Evolutionary conservation across 2,113 vertebrate genomes (phyloP), one percentile per base, ranked within the genome.

Genomic region (Aspidoscelis tigris): DNA sequence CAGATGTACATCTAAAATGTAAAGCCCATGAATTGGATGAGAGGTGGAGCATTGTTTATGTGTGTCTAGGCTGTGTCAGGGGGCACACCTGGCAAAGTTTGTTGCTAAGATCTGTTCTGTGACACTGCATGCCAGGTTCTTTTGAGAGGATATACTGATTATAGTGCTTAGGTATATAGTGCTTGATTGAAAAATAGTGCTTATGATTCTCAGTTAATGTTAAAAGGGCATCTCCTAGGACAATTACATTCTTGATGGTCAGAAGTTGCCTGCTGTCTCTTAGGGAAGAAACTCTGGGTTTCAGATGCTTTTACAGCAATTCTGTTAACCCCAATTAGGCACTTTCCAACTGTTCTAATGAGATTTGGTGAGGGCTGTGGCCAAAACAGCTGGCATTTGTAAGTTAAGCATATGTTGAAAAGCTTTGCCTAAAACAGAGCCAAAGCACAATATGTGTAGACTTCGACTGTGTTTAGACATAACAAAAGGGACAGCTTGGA

Each of bases 341-440:
- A 44, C n/a, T 53, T 66, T 84, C 21, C 76, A 81, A 74, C 69
- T 43, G 58, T 66, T 71, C 24, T 21, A 79, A 10, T 0, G 1
- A 44, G 68, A 76, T 43, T 74, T 86, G 22, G 86, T 5, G 0
- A 53, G 41, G 0, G 14, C 10, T 20, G 0, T 50, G 33, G 66
- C 76, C 87, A 78, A 64, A 78, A 50, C 71, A 69, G 3, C 16
- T 85, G 72, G 80, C 78, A 44, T 86, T 90, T 65, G 47, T 64
- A 84, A 79, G 44, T 78, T 72, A 61, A 84, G 76, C 76, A 84
- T 78, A 72, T 84, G 68, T 41, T 65, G 55, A 84, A 64, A 71
- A 50, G 55, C 64, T 64, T 77, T 79, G 69, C 83, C 58, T 50
- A 72, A 64, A 84, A 43, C 50, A 80, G 85, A 73, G 76, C 86